These are phyloP conservation scores for Lutraria lutraria DNA, from an alignment of 2,888 invertebrate species.

Conservation along the genomic window DNA sequence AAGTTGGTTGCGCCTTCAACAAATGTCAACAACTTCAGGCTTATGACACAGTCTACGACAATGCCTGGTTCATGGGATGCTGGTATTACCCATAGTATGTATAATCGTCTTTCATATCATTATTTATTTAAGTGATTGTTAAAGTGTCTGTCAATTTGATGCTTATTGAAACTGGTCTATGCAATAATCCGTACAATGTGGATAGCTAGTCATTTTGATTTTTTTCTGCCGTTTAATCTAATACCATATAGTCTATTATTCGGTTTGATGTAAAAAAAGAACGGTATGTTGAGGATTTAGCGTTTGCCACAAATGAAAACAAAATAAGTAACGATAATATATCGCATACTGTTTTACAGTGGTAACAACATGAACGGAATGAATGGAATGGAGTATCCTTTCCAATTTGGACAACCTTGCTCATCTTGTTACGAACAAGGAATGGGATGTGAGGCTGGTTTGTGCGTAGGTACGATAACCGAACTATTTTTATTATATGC, in stretches of 20 bases:
- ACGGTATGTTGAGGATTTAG: too few relatives aligned
- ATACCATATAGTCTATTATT: too few relatives aligned
- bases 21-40: neutral
- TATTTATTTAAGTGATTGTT: neutral
- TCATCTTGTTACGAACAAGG: neutral
- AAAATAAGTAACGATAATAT: neutral
- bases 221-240: too few relatives aligned
- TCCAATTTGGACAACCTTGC: neutral
- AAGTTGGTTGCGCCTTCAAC: neutral
- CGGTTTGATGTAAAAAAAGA: too few relatives aligned
- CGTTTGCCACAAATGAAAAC: neutral
- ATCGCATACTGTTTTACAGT: neutral
- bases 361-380: neutral
- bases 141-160: neutral
- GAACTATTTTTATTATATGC: too few relatives aligned
- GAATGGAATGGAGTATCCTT: conserved; percentile 8
- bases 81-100: neutral
- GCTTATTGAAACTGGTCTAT: too few relatives aligned
- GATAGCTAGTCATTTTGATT: too few relatives aligned
- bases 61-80: conserved; percentile 17
- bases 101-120: neutral
- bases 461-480: neutral
- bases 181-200: too few relatives aligned
- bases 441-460: conserved; percentile 4
- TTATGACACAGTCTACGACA: neutral